phyloP scores from a whole-genome alignment of 2,797 vertebrate genomes.

The Sebastes baramenuke region DNA sequence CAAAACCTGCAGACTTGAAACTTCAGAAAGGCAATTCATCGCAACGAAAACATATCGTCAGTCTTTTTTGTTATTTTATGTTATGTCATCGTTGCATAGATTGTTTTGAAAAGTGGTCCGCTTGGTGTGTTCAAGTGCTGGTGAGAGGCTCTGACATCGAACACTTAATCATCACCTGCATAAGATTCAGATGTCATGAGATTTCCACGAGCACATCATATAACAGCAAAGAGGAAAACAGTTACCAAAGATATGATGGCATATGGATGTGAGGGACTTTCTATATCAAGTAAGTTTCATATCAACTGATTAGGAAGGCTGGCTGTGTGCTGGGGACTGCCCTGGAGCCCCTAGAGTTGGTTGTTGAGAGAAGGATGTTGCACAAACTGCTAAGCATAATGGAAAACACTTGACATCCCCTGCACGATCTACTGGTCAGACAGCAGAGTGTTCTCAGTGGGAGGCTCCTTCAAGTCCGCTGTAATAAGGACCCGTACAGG shows the following conservation, averaged over 20 bases:
- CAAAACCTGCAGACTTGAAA: constrained; percentile 12
- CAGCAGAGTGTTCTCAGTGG: too few relatives aligned
- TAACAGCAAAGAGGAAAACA: neutral
- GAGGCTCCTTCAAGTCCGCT: too few relatives aligned
- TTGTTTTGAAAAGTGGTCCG: neutral
- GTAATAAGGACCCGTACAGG: too few relatives aligned
- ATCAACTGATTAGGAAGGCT: too few relatives aligned
- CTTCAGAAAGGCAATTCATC: neutral
- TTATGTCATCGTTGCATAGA: neutral
- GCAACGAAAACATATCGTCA: neutral
- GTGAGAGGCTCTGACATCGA: neutral
- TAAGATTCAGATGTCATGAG: neutral
- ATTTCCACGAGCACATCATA: neutral
- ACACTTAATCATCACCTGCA: neutral
- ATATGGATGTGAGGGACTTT: neutral
- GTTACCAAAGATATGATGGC: neutral
- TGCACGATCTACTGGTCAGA: too few relatives aligned
- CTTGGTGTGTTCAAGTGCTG: neutral
- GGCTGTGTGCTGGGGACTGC: too few relatives aligned
- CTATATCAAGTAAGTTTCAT: neutral
- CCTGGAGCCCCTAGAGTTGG: too few relatives aligned
- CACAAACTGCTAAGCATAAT: too few relatives aligned
- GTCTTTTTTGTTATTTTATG: neutral
- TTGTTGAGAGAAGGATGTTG: too few relatives aligned
- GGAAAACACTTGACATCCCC: too few relatives aligned